Evolutionary conservation across 2,113 vertebrate genomes (phyloP).

Genomic region (Melanerpes aurifrons): DNA sequence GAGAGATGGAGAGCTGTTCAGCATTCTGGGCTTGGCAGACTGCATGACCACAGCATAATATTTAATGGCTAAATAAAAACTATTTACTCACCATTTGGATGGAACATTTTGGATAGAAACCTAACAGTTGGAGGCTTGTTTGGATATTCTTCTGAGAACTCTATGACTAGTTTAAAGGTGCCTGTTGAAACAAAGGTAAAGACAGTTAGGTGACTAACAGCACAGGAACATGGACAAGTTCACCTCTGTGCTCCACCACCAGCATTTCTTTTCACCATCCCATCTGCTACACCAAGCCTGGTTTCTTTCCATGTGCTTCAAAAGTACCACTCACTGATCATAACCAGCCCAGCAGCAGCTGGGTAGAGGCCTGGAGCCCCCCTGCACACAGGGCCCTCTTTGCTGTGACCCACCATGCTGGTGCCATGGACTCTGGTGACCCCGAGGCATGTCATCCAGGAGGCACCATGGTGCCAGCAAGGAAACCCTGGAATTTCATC

Average conservation of each 20-base stretch:
- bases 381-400: not conserved
- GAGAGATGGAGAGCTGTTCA: not conserved
- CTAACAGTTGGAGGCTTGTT: constrained; percentile 99
- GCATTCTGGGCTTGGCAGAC: not conserved
- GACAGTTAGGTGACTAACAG: not conserved
- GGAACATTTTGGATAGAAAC: constrained; percentile 99
- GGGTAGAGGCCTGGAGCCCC: not conserved
- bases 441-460: constrained; percentile 27
- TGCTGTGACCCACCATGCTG: not conserved
- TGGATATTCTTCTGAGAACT: constrained; percentile 99
- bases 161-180: constrained; percentile 99
- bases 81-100: constrained; percentile 93
- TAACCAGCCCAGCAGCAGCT: not conserved
- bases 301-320: not conserved
- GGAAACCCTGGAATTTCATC: not conserved
- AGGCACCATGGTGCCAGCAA: not conserved
- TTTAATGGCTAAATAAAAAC: constrained; percentile 5
- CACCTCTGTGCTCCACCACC: not conserved
- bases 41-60: not conserved
- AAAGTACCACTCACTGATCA: not conserved
- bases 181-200: constrained; percentile 77
- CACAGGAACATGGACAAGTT: not conserved
- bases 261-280: not conserved
- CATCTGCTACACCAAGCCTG: not conserved
- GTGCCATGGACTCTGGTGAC: not conserved